These are phyloP conservation scores for Allenopithecus nigroviridis DNA, from an alignment of 2,797 vertebrate genomes.

Conservation along the genomic window DNA sequence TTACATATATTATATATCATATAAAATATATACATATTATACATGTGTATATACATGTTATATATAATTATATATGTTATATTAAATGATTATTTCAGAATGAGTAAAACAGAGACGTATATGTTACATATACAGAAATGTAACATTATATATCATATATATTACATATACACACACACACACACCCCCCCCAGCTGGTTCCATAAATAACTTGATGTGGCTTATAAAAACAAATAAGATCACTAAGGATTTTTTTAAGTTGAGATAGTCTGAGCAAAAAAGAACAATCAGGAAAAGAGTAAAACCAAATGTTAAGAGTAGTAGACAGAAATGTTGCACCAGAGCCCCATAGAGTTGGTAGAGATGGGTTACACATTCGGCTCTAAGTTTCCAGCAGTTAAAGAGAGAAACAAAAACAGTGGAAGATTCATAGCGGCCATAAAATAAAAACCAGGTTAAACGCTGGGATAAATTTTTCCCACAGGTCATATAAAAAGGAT, in stretches of 20 bases:
- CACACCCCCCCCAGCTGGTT: not conserved
- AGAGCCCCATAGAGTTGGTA: not conserved
- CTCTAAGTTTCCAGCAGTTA: not conserved
- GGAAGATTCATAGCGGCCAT: not conserved
- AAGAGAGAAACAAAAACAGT: not conserved
- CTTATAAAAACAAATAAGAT: slow-evolving; percentile 28
- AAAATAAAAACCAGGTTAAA: slow-evolving; percentile 3
- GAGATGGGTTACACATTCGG: not conserved
- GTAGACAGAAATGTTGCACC: not conserved
- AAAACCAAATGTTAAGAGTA: not conserved
- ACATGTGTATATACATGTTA: not conserved
- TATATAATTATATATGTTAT: too few species aligned
- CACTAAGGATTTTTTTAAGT: not conserved
- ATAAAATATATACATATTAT: not conserved
- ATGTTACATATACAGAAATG: not conserved
- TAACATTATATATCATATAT: not conserved
- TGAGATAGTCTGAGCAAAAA: not conserved
- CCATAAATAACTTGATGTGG: not conserved
- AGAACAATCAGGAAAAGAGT: not conserved
- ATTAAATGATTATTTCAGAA: not conserved
- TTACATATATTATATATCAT: too few species aligned
- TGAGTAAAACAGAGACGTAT: not conserved
- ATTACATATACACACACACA: not conserved
- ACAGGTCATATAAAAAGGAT: not conserved
- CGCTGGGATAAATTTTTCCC: not conserved